phyloP scores from a whole-genome alignment of 2,113 vertebrate species.

The Cyprinus carpio region DNA sequence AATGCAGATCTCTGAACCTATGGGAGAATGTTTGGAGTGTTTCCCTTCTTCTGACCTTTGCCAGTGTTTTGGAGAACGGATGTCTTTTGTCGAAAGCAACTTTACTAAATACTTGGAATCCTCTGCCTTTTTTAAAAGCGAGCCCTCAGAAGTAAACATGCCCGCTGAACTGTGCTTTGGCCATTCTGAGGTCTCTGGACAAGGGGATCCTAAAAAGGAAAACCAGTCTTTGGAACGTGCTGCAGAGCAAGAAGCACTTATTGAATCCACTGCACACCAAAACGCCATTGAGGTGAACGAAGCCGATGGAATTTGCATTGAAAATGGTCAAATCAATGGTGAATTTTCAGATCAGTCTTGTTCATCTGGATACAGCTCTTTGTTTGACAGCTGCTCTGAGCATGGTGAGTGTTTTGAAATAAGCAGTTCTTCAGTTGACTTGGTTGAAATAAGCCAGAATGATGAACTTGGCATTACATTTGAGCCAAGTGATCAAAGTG shows the following conservation, averaged over 20 bases:
- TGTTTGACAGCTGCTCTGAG: constrained; percentile 64
- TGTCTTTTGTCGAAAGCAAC: constrained; percentile 51
- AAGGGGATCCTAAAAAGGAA: constrained; percentile 58
- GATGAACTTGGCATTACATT: constrained; percentile 14
- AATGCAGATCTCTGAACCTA: constrained; percentile 54
- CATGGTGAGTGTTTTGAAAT: constrained; percentile 67
- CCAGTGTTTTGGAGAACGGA: constrained; percentile 35
- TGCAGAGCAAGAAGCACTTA: constrained; percentile 47
- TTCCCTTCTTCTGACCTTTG: constrained; percentile 50
- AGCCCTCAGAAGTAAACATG: constrained; percentile 56
- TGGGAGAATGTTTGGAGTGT: constrained; percentile 61
- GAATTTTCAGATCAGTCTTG: constrained; percentile 56
- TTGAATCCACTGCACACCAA: constrained; percentile 43
- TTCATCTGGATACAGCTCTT: constrained; percentile 62
- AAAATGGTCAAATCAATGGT: constrained; percentile 46
- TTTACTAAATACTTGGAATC: constrained; percentile 62
- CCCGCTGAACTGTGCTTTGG: constrained; percentile 68
- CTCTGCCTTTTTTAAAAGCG: constrained; percentile 47
- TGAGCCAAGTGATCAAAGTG: constrained; percentile 36
- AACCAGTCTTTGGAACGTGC: constrained; percentile 51
- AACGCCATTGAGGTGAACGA: constrained; percentile 51
- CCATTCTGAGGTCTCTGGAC: constrained; percentile 60
- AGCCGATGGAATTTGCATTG: constrained; percentile 53
- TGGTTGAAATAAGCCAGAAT: constrained; percentile 41
- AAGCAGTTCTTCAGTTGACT: constrained; percentile 14